Evolutionary conservation across 2,888 invertebrate genomes (phyloP).

Genomic region (Calephelis perditalis): DNA sequence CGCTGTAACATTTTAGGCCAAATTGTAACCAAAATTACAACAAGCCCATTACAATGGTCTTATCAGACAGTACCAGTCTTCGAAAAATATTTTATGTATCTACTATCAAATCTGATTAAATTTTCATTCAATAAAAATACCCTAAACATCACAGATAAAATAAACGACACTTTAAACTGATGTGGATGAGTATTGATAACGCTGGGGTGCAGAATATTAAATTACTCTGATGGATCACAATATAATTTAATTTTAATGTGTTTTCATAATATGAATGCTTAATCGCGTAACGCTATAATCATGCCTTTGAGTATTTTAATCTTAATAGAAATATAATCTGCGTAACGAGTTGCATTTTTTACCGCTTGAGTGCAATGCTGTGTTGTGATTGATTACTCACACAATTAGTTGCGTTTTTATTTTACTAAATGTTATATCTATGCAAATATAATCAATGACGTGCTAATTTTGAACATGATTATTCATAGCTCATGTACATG

Average conservation of each 20-base stretch:
- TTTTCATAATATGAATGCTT: constrained; percentile 60
- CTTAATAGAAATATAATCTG: constrained; percentile 36
- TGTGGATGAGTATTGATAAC: constrained; percentile 51
- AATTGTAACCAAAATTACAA: too few relatives aligned
- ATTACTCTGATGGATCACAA: constrained; percentile 69
- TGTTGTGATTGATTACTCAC: constrained; percentile 14
- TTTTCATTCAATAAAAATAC: constrained; percentile 15
- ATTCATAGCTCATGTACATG: too few relatives aligned
- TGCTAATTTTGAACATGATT: too few relatives aligned
- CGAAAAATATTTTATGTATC: too few relatives aligned
- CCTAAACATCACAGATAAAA: constrained; percentile 60
- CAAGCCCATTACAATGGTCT: too few relatives aligned
- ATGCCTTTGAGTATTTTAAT: constrained; percentile 26
- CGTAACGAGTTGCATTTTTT: constrained; percentile 28
- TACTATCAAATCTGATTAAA: too few relatives aligned
- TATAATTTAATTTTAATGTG: constrained; percentile 73
- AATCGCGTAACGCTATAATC: constrained; percentile 40
- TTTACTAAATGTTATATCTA: background rate
- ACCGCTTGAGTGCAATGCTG: constrained; percentile 17
- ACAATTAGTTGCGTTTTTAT: background rate
- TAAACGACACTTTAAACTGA: constrained; percentile 57
- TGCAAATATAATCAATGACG: background rate
- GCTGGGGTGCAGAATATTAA: constrained; percentile 54
- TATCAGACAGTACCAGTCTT: too few relatives aligned
- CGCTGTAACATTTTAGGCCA: too few relatives aligned